Evolutionary conservation across 2,888 invertebrate species (phyloP).

Genomic region (Abrostola triplasia): DNA sequence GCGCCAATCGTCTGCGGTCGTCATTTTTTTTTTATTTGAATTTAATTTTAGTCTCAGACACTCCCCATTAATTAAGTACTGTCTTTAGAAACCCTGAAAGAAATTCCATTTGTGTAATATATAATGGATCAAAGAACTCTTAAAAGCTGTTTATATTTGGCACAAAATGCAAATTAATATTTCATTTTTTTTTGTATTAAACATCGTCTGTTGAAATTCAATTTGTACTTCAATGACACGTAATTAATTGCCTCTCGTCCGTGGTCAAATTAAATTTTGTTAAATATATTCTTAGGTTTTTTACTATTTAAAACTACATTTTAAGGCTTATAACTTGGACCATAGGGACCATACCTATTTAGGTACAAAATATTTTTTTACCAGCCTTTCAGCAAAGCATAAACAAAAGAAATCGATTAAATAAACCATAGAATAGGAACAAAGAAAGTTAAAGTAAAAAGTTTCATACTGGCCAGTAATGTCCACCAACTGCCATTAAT

Average conservation of each 20-base stretch:
- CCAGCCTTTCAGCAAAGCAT: too few relatives aligned
- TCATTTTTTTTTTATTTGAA: too few relatives aligned
- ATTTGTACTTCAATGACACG: conserved; percentile 29
- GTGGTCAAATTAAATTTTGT: conserved; percentile 8
- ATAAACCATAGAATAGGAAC: too few relatives aligned
- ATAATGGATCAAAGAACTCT: conserved; percentile 25
- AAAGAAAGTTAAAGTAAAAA: too few relatives aligned
- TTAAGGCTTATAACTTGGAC: too few relatives aligned
- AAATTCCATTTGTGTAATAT: conserved; percentile 10
- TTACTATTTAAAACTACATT: too few relatives aligned
- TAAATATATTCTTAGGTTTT: neutral
- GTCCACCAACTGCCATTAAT: too few relatives aligned
- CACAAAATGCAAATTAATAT: conserved; percentile 28
- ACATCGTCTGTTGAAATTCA: conserved; percentile 13
- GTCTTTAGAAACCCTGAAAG: neutral
- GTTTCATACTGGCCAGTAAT: too few relatives aligned
- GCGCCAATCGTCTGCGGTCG: too few relatives aligned
- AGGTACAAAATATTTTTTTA: too few relatives aligned
- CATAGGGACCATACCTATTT: too few relatives aligned
- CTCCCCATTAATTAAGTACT: conserved; percentile 12
- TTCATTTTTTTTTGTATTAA: conserved; percentile 12
- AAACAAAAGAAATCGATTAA: too few relatives aligned
- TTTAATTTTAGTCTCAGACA: neutral
- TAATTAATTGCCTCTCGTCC: conserved; percentile 27
- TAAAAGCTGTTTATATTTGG: conserved; percentile 24